These are phyloP conservation scores for Rhabdomys dilectus DNA, from an alignment of 2,113 vertebrate genomes.

Conservation along the genomic window DNA sequence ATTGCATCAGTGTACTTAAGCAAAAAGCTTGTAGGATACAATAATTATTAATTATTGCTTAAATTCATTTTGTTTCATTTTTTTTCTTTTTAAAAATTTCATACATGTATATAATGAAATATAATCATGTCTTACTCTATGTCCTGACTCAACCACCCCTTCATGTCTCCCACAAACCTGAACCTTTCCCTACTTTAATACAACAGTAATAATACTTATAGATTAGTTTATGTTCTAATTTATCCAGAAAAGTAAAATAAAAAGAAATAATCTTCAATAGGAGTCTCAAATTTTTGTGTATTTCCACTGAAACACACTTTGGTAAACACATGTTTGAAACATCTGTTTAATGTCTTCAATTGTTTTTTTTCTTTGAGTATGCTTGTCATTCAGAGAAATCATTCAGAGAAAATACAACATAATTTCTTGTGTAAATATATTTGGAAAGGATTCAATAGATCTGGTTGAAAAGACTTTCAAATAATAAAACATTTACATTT, in stretches of 20 bases:
- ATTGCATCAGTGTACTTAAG: conserved; percentile 53
- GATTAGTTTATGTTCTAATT: conserved; percentile 69
- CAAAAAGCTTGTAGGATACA: conserved; percentile 45
- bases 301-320: conserved; percentile 69
- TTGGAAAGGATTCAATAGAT: conserved; percentile 55
- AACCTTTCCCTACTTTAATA: too few relatives aligned
- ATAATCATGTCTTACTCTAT: not conserved
- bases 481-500: conserved; percentile 38
- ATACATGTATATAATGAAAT: not conserved
- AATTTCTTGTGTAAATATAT: conserved; percentile 44
- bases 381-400: conserved; percentile 70
- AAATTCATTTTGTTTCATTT: not conserved
- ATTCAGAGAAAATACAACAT: conserved; percentile 65
- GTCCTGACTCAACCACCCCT: not conserved
- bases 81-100: not conserved
- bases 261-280: conserved; percentile 56
- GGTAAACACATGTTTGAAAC: conserved; percentile 73
- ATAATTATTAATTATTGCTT: conserved; percentile 53
- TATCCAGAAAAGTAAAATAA: conserved; percentile 7
- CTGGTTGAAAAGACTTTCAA: conserved; percentile 61
- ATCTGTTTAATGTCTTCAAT: conserved; percentile 72
- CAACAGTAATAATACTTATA: not conserved
- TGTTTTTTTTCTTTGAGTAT: conserved; percentile 67
- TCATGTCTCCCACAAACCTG: too few relatives aligned
- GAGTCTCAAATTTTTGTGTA: conserved; percentile 69